Evolutionary conservation across 1,140 invertebrate genomes (phyloP).

Genomic region (Dinoponera quadriceps): DNA sequence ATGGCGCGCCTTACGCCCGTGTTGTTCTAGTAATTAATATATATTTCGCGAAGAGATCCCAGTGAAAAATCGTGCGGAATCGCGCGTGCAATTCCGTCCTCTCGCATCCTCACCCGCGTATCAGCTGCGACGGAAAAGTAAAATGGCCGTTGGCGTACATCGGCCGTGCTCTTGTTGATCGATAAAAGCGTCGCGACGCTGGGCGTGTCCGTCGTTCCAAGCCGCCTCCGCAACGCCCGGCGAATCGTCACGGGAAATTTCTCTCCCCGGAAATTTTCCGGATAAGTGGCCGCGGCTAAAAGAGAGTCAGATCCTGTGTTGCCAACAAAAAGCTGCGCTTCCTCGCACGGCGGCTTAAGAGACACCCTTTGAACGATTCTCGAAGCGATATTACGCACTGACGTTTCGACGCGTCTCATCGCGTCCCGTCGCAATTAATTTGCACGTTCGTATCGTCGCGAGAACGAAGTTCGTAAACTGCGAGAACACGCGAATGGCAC

Average conservation of each 20-base stretch:
- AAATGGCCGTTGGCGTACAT: conserved; percentile 78
- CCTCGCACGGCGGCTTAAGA: too few relatives aligned
- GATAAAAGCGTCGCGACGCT: conserved; percentile 83
- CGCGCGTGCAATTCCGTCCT: conserved; percentile 1
- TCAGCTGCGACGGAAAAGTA: conserved; percentile 72
- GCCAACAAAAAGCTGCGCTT: conserved; percentile 46
- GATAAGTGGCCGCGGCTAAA: conserved; percentile 55
- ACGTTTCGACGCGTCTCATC: too few relatives aligned
- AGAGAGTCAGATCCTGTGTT: conserved; percentile 42
- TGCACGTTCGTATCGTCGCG: too few relatives aligned
- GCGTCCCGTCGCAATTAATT: neutral
- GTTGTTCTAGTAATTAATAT: too few relatives aligned
- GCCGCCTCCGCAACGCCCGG: conserved; percentile 75
- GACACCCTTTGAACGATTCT: too few relatives aligned
- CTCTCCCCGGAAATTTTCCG: conserved; percentile 68
- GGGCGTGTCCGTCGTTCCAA: conserved; percentile 79
- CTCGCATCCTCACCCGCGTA: conserved; percentile 40
- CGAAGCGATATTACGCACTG: too few relatives aligned
- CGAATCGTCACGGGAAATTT: conserved; percentile 66
- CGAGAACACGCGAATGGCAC: too few relatives aligned
- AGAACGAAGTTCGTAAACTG: too few relatives aligned
- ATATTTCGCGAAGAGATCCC: neutral
- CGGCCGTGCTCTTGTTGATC: conserved; percentile 76
- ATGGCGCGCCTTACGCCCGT: too few relatives aligned
- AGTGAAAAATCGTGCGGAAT: conserved; percentile 3